Evolutionary conservation across 2,888 invertebrate genomes (phyloP).

Genomic region (Unio pictorum): DNA sequence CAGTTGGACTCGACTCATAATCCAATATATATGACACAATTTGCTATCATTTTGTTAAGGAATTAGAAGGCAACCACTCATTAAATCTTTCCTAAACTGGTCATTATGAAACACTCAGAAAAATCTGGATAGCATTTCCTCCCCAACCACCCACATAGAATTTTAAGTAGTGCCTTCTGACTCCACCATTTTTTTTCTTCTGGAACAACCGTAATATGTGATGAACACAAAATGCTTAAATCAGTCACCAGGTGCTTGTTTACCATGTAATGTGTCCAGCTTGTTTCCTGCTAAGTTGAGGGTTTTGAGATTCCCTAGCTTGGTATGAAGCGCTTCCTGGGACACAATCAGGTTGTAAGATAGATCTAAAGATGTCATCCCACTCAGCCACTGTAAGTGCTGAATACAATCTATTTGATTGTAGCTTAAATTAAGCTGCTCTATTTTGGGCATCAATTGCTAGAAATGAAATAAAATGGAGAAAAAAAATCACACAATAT

Average conservation of each 20-base stretch:
- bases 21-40: no score
- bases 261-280: constrained; percentile 74
- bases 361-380: constrained; percentile 83
- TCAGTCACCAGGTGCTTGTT: constrained; percentile 2
- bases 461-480: constrained; percentile 31
- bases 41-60: no score
- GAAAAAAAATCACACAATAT: constrained; percentile 1
- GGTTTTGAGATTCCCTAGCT: constrained; percentile 89
- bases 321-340: constrained; percentile 81
- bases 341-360: constrained; percentile 84
- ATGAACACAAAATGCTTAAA: neutral
- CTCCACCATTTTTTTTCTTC: no score
- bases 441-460: constrained; percentile 74
- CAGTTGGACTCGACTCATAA: no score
- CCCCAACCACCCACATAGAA: no score
- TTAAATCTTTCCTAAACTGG: no score
- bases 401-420: constrained; percentile 83
- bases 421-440: constrained; percentile 82
- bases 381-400: constrained; percentile 84
- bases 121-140: no score
- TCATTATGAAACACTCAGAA: no score
- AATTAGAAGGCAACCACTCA: no score
- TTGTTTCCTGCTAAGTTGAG: constrained; percentile 90
- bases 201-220: no score
- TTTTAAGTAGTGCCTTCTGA: no score